Evolutionary conservation across 2,113 vertebrate species (phyloP).

Genomic region (Otolemur garnettii): DNA sequence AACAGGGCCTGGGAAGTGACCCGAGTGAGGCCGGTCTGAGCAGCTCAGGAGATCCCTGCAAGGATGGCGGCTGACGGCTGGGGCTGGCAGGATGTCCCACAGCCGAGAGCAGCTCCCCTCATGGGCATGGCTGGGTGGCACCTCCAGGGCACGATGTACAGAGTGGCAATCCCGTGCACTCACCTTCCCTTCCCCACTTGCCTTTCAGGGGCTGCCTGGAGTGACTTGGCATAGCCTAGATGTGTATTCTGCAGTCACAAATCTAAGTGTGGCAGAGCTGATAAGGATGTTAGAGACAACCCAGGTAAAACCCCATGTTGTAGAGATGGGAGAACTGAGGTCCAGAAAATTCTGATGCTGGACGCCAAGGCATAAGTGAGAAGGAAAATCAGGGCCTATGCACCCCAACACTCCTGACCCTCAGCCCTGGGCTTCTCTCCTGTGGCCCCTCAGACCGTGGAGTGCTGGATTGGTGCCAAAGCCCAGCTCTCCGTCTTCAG

Average conservation of each 20-base stretch:
- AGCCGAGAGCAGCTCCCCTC: not conserved
- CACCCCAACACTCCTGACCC: not conserved
- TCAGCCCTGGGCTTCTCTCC: not conserved
- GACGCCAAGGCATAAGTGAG: not conserved
- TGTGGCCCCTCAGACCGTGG: not conserved
- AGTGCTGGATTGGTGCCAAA: fast-evolving
- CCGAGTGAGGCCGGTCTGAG: not conserved
- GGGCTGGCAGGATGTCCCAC: too few species aligned
- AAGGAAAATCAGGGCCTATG: too few species aligned
- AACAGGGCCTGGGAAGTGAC: not conserved
- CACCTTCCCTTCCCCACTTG: too few species aligned
- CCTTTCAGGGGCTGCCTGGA: not conserved
- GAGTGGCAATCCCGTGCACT: not conserved
- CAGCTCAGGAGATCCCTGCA: not conserved
- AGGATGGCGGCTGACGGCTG: too few species aligned
- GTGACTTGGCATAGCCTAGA: not conserved
- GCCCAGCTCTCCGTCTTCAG: not conserved
- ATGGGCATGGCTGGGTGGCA: not conserved
- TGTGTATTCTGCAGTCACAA: not conserved
- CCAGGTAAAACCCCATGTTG: fast-evolving
- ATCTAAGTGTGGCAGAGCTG: not conserved
- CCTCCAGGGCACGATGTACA: not conserved
- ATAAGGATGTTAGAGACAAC: not conserved
- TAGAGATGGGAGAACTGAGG: not conserved
- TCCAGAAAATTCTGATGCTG: not conserved